These are phyloP conservation scores for Drymodes brunneopygia DNA, from an alignment of 2,113 vertebrate genomes.

Conservation along the genomic window DNA sequence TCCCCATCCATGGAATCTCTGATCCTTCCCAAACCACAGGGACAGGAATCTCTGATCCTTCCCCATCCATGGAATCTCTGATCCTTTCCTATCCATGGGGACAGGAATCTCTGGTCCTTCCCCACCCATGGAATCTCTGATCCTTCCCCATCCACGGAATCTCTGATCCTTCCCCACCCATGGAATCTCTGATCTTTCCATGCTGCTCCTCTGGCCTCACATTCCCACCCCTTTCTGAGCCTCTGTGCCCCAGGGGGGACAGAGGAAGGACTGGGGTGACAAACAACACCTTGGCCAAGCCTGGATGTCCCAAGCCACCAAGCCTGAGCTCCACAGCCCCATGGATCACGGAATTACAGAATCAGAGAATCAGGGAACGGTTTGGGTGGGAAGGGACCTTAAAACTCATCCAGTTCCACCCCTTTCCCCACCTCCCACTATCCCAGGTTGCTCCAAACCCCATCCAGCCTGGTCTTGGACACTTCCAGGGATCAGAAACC, in stretches of 20 bases:
- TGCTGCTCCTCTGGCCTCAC: not conserved
- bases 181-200: not conserved
- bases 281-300: not conserved
- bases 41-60: not conserved
- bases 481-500: not conserved
- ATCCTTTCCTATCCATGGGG: accelerated
- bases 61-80: not conserved
- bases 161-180: no score
- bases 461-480: not conserved
- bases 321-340: not conserved
- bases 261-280: not conserved
- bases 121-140: not conserved
- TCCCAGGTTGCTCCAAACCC: not conserved
- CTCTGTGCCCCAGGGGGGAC: not conserved
- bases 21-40: no score
- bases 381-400: not conserved
- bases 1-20: not conserved
- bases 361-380: not conserved
- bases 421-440: not conserved
- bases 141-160: not conserved
- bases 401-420: not conserved
- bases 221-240: not conserved
- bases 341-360: accelerated
- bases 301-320: not conserved
- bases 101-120: not conserved